Evolutionary conservation across 2,797 vertebrate species (phyloP), one percentile per base, ranked within the genome.

Genomic region (Lagodon rhomboides): DNA sequence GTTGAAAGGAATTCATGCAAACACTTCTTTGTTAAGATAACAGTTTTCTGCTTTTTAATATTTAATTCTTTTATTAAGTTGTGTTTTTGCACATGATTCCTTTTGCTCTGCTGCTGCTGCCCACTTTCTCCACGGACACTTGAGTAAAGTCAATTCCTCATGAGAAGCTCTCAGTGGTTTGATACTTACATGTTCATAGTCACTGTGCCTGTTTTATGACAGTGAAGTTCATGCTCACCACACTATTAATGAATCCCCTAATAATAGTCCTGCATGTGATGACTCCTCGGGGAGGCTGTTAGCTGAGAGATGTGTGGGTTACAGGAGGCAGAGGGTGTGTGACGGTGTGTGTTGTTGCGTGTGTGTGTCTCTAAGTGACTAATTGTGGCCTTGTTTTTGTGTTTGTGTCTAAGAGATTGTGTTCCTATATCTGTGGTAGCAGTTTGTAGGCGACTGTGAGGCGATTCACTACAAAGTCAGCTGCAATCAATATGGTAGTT

Each of bases 181-280:
- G 71, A 75, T 69, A 79, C 73, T 71, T 69, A 63, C 61, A 82
- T 79, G 59, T 62, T 58, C 75, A 55, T 6, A 44, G 73, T 75
- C n/a, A 43, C 18, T 34, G 25, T 69, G 50, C 47, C 74, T 73
- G 55, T 56, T 80, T 72, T 53, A 49, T 78, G 79, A 62, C 77
- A 65, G 53, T 62, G 47, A 80, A 72, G 64, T 59, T 82, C 71
- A 85, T 27, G 61, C 54, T 77, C 72, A 72, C 64, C 80, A 66
- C 2, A 67, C 60, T 86, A 69, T 82, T 85, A 87, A 87, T 73
- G 64, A 86, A 68, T 68, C 55, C 66, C 41, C 76, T 78, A 87
- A 79, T 86, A 87, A 87, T 88, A 88, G 46, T 20, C 18, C 13
- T 23, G 68, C 27, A 3, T 76, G 82, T 68, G 79, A 84, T 49